These are phyloP conservation scores for Tribolium freemani DNA, from an alignment of 2,888 invertebrate species.

Conservation along the genomic window DNA sequence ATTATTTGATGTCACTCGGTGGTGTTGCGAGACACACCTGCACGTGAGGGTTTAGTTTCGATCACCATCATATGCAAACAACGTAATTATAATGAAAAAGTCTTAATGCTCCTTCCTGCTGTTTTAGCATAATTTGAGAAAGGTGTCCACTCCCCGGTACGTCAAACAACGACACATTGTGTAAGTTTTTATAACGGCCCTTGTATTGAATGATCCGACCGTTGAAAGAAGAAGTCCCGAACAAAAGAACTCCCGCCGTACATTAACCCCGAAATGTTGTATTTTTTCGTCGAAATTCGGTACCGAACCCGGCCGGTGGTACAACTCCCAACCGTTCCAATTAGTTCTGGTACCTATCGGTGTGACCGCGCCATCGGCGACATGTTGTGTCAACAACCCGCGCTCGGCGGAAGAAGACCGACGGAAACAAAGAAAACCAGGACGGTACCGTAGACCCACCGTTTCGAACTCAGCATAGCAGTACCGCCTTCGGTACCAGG, in stretches of 20 bases:
- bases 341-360: slow-evolving; percentile 28
- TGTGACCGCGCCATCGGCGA: slow-evolving; percentile 8
- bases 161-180: no score
- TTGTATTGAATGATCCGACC: neutral
- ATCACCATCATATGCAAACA: neutral
- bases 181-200: neutral
- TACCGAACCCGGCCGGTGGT: slow-evolving; percentile 6
- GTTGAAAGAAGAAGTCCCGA: neutral
- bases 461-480: slow-evolving; percentile 36
- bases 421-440: slow-evolving; percentile 39
- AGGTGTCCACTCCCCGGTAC: neutral
- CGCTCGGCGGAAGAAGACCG: slow-evolving; percentile 31
- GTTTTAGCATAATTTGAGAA: neutral
- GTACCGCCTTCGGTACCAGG: slow-evolving; percentile 29
- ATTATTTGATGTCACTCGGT: neutral
- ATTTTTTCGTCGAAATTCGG: slow-evolving; percentile 4
- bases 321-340: slow-evolving; percentile 1
- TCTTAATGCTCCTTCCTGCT: neutral
- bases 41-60: neutral
- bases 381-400: slow-evolving; percentile 51
- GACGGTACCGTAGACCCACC: slow-evolving; percentile 29
- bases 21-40: neutral
- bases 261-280: neutral
- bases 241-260: slow-evolving; percentile 10
- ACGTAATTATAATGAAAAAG: neutral